These are phyloP conservation scores for Cosmia pyralina DNA, from an alignment of 2,888 invertebrate genomes.

Conservation along the genomic window DNA sequence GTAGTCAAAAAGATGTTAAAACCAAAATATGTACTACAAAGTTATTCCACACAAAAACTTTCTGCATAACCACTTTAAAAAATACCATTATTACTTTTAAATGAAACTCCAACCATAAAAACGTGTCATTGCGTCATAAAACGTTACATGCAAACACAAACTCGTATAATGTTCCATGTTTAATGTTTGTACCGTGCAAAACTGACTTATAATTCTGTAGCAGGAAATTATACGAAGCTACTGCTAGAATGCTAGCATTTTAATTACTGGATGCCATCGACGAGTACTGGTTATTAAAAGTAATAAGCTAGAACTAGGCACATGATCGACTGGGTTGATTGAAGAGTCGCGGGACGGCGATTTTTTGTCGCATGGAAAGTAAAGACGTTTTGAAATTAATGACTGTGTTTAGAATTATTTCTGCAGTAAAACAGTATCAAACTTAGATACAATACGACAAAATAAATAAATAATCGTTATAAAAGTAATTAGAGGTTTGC, in stretches of 20 bases:
- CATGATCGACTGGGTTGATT: conserved; percentile 15
- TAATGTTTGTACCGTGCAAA: conserved; percentile 30
- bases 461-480: too few relatives aligned
- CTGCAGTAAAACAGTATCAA: neutral
- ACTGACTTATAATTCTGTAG: conserved; percentile 43
- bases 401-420: neutral
- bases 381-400: neutral
- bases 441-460: neutral
- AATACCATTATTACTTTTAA: conserved; percentile 32
- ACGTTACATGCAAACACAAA: conserved; percentile 41
- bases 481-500: too few relatives aligned
- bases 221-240: conserved; percentile 56
- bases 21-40: neutral
- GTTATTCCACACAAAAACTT: neutral
- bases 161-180: conserved; percentile 26
- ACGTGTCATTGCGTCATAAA: conserved; percentile 30
- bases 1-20: neutral
- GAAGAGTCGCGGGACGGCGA: neutral
- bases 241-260: conserved; percentile 44
- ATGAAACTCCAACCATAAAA: conserved; percentile 29
- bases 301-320: conserved; percentile 34
- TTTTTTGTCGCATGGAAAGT: conserved; percentile 7
- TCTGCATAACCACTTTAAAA: conserved; percentile 15
- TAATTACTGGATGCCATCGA: conserved; percentile 50
- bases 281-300: conserved; percentile 47